A percentile compares a stretch with the other conserved stretches of the same genome.
Evolutionary conservation across 2,113 vertebrate genomes (phyloP).

Genomic region (Phalacrocorax aristotelis): DNA sequence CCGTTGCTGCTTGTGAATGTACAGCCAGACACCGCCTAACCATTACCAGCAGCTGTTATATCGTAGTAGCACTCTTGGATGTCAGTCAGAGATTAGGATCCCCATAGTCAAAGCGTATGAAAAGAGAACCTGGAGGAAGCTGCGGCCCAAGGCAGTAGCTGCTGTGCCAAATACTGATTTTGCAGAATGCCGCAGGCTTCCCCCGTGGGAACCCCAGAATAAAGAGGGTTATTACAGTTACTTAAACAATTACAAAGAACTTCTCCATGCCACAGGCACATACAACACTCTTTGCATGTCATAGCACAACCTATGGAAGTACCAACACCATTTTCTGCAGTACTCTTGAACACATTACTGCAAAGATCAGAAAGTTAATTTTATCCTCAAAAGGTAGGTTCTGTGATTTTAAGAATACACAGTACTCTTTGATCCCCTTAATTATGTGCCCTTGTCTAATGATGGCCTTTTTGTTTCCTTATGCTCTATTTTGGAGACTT

Average conservation of each 20-base stretch:
- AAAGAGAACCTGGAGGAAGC: background rate
- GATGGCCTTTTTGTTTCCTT: background rate
- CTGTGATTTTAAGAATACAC: background rate
- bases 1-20: background rate
- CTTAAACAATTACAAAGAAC: background rate
- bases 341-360: background rate
- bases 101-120: background rate
- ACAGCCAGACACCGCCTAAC: background rate
- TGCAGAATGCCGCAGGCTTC: background rate
- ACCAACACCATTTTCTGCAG: background rate
- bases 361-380: background rate
- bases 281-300: background rate
- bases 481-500: background rate
- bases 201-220: background rate
- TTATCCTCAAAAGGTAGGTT: background rate
- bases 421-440: background rate
- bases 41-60: background rate
- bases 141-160: background rate
- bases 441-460: fast-evolving
- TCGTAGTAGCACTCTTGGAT: background rate
- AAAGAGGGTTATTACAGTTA: background rate
- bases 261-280: background rate
- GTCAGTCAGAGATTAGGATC: background rate
- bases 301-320: background rate
- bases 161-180: background rate